Evolutionary conservation across 2,888 invertebrate species (phyloP), one percentile per base, ranked within the genome.

Genomic region (Ormyrus labotus): DNA sequence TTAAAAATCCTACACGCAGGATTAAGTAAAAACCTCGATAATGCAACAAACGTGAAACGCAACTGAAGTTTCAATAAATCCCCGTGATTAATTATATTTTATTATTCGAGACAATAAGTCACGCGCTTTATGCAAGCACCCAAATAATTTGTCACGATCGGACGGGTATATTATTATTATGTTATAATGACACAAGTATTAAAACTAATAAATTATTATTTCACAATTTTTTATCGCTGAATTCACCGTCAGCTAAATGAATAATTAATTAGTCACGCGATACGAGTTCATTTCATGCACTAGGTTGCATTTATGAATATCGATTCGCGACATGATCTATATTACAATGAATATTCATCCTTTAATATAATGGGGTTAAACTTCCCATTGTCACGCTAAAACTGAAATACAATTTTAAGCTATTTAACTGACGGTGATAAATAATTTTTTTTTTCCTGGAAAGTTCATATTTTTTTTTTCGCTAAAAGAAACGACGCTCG

Each of bases 221-320:
- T 58, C 11, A 9, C 19, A 53, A 69, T 76, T 76, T 76, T 69
- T 69, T 75, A 68, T 61, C 51, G 48, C 8, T 47, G 6, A 58
- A 19, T 50, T 48, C 13, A 11, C 3, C 48, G 10, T 68, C 45
- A 55, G 45, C 19, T 60, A 67, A 67, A 67, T 76, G 80, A 67
- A 80, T 80, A 76, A 80, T 80, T 67, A 76, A 80, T 76, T 71
- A 76, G 67, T 76, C 57, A 61, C 13, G 67, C 67, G 55, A 80
- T 57, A 61, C 13, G 50, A 75, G 61, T 61, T 76, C 57, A 57
- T 71, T 60, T 60, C 51, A n/a, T 77, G 83, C 83, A 70, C 68
- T 64, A 19, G 8, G 34, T 50, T 45, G 63, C 55, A 61, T 72
- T 69, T 53, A 69, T 68, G 53, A 76, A 61, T 78, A 78, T 78